Conservation (phyloP, 2,797 vertebrate species). For the Acanthis flammea region DNA sequence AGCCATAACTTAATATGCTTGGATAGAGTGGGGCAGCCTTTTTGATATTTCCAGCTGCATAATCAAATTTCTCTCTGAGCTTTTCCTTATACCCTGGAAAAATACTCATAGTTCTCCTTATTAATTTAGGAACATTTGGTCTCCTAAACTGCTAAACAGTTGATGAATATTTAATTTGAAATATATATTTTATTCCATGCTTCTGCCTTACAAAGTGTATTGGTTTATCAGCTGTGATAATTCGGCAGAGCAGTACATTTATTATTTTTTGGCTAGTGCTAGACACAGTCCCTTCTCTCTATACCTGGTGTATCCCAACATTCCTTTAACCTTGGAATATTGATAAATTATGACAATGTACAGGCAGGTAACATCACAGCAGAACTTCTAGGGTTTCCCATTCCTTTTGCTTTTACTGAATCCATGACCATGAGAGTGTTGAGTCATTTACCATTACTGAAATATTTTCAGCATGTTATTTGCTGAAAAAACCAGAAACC, state of each 20-base stretch:
- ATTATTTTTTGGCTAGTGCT: not conserved
- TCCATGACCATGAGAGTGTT: not conserved
- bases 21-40: not conserved
- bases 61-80: not conserved
- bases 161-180: not conserved
- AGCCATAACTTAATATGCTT: not conserved
- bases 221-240: constrained; percentile 4
- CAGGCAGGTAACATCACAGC: not conserved
- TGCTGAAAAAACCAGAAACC: not conserved
- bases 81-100: not conserved
- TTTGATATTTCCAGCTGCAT: not conserved
- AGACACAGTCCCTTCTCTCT: not conserved
- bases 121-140: not conserved
- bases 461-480: not conserved
- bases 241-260: not conserved
- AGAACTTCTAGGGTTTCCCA: not conserved
- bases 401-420: not conserved
- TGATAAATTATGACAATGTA: not conserved
- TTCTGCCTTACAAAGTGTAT: not conserved
- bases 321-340: not conserved
- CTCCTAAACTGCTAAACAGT: not conserved
- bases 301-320: not conserved
- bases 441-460: not conserved
- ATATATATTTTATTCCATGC: not conserved
- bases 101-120: not conserved